Evolutionary conservation across 1,140 invertebrate genomes (phyloP).

Genomic region (Polyergus mexicanus): DNA sequence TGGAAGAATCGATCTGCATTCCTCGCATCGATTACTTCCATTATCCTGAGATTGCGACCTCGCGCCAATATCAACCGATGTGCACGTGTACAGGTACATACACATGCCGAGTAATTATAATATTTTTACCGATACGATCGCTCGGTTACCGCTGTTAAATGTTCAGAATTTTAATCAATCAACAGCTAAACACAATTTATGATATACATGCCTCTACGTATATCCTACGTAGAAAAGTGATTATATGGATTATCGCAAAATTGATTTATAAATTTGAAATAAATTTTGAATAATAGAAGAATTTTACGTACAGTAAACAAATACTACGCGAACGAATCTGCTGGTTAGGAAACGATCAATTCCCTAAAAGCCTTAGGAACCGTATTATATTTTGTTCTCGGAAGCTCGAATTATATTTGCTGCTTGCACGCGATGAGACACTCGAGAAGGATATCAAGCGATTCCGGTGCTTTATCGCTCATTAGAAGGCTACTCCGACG

Average conservation of each 20-base stretch:
- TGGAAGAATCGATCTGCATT: conserved; percentile 74
- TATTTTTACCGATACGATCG: conserved; percentile 47
- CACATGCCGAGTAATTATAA: conserved; percentile 62
- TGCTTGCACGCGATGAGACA: conserved; percentile 56
- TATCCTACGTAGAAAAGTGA: not conserved
- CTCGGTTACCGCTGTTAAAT: conserved; percentile 4
- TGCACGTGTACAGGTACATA: conserved; percentile 60
- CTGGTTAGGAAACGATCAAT: not conserved
- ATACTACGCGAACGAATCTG: not conserved
- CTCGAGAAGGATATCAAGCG: conserved; percentile 57
- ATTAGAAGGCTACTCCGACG: conserved; percentile 54
- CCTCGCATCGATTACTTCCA: conserved; percentile 74
- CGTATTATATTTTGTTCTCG: conserved; percentile 31
- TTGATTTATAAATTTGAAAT: not conserved
- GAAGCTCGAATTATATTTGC: conserved; percentile 55
- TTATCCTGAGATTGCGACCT: conserved; percentile 73
- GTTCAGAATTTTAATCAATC: conserved; percentile 40
- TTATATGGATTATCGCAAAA: not conserved
- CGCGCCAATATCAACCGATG: conserved; percentile 65
- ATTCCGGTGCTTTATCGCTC: conserved; percentile 52
- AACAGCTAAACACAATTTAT: conserved; percentile 26
- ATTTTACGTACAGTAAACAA: not conserved
- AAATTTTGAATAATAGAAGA: not conserved
- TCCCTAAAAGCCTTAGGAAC: conserved; percentile 1
- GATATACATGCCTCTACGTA: not conserved